Conservation (phyloP, 2,797 vertebrate genomes). For the Tangara arthus region DNA sequence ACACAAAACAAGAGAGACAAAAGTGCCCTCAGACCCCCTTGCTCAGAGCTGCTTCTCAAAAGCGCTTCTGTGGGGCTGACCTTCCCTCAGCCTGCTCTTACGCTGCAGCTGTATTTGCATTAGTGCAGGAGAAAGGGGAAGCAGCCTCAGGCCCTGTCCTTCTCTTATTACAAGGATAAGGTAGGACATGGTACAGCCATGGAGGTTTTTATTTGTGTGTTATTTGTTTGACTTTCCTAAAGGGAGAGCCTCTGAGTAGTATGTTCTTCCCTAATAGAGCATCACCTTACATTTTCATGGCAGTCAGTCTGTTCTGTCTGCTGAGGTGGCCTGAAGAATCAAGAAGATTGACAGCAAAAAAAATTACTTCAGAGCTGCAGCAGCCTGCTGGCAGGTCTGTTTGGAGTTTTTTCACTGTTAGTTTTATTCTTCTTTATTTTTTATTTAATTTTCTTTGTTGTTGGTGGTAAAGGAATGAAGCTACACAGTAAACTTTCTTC, state of each 20-base stretch:
- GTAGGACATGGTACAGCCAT: background rate
- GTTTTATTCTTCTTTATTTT: background rate
- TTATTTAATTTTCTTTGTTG: background rate
- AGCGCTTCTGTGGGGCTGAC: background rate
- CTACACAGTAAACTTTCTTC: background rate
- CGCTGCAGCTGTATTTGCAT: background rate
- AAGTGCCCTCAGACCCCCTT: background rate
- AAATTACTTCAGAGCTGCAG: background rate
- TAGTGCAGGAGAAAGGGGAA: background rate
- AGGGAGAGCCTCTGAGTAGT: background rate
- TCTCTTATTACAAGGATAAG: background rate
- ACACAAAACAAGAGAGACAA: background rate
- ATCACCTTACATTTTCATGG: background rate
- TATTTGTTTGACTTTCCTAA: constrained; percentile 22
- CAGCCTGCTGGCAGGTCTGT: background rate
- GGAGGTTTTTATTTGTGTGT: background rate
- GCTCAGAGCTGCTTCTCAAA: background rate
- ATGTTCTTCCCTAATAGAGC: background rate
- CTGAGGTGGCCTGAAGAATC: background rate
- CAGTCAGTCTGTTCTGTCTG: background rate
- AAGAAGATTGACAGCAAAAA: background rate
- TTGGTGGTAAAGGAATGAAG: background rate
- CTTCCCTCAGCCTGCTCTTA: background rate
- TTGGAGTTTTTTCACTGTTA: background rate
- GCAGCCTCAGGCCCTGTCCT: background rate